Evolutionary conservation across 2,797 vertebrate species (phyloP).

Genomic region (Periophthalmus magnuspinnatus): DNA sequence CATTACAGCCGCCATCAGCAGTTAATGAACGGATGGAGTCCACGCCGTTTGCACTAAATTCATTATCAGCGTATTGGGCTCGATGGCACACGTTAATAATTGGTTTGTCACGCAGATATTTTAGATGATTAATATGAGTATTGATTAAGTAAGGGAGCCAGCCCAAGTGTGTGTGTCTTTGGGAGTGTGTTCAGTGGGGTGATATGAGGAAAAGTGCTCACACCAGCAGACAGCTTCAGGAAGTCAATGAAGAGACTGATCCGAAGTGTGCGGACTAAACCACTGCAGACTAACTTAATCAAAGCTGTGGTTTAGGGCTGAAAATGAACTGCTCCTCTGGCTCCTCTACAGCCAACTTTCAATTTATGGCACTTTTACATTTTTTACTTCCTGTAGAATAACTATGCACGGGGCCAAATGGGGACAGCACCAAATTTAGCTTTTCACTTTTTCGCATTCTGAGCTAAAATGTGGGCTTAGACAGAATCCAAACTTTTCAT

Average conservation of each 20-base stretch:
- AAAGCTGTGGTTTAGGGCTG: slow-evolving; percentile 54
- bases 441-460: background rate
- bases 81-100: slow-evolving; percentile 84
- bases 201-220: slow-evolving; percentile 65
- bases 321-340: background rate
- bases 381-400: background rate
- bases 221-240: slow-evolving; percentile 65
- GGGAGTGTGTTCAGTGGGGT: slow-evolving; percentile 23
- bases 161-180: slow-evolving; percentile 26
- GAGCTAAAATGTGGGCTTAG: background rate
- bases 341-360: slow-evolving; percentile 1
- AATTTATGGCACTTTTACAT: background rate
- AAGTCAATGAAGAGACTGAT: slow-evolving; percentile 71
- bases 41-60: slow-evolving; percentile 83
- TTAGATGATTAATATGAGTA: slow-evolving; percentile 84
- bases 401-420: background rate
- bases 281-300: slow-evolving; percentile 65
- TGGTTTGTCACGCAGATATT: slow-evolving; percentile 82
- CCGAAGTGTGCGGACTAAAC: slow-evolving; percentile 55
- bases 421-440: background rate
- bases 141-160: slow-evolving; percentile 73
- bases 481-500: background rate
- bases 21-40: slow-evolving; percentile 86
- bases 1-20: slow-evolving; percentile 81
- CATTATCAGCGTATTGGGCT: slow-evolving; percentile 83